Conservation (phyloP, 2,888 invertebrate genomes). For the Lasius fuliginosus region DNA sequence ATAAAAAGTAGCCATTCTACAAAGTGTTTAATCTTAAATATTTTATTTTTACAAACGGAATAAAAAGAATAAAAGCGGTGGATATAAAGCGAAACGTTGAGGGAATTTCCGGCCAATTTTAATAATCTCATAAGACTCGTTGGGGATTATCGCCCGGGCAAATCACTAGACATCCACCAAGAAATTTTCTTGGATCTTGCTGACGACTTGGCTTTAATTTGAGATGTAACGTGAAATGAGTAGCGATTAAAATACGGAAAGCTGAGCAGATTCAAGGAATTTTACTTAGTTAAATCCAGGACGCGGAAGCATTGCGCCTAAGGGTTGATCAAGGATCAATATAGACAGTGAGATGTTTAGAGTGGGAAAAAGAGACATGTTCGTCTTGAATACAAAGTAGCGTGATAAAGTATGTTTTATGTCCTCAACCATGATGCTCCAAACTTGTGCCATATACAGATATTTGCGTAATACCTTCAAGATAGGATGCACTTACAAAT, state of each 20-base stretch:
- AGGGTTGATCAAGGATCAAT: slow-evolving; percentile 52
- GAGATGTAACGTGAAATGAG: slow-evolving; percentile 23
- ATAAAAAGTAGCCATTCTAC: not conserved
- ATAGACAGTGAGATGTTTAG: slow-evolving; percentile 55
- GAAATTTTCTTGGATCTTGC: slow-evolving; percentile 12
- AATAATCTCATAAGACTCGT: slow-evolving; percentile 15
- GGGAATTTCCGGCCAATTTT: not conserved
- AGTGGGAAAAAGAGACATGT: slow-evolving; percentile 65
- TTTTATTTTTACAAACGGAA: not conserved
- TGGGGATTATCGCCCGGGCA: slow-evolving; percentile 11
- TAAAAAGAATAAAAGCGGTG: not conserved
- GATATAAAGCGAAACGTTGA: slow-evolving; percentile 1
- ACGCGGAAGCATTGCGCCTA: not conserved
- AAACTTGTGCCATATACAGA: slow-evolving; percentile 29
- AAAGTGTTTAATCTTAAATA: slow-evolving; percentile 9
- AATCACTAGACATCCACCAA: not conserved
- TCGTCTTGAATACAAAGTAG: slow-evolving; percentile 80
- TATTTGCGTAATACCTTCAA: not conserved
- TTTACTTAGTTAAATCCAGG: slow-evolving; percentile 36
- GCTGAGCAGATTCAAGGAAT: slow-evolving; percentile 6
- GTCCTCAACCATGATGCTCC: slow-evolving; percentile 22
- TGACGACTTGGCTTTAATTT: slow-evolving; percentile 26
- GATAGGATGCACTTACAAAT: slow-evolving; percentile 4
- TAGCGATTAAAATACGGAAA: slow-evolving; percentile 5
- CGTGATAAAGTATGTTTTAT: slow-evolving; percentile 70